phyloP scores from a whole-genome alignment of 2,888 invertebrate species.

The Drosophila maculinotata region DNA sequence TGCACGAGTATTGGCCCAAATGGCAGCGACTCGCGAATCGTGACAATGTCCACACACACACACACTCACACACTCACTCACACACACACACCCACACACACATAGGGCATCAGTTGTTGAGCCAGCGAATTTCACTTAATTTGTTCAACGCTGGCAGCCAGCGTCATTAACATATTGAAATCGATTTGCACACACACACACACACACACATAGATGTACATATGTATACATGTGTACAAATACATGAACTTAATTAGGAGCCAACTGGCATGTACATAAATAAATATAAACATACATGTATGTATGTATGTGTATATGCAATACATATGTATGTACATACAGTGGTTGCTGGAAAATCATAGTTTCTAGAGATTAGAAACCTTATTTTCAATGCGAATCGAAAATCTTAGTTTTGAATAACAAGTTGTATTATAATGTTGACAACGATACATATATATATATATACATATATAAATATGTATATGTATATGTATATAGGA shows the following conservation, averaged over 20 bases:
- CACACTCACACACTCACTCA: constrained; percentile 5
- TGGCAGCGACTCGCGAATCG: constrained; percentile 51
- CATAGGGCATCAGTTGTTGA: constrained; percentile 45
- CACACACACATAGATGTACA: background rate
- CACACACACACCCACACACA: constrained; percentile 1
- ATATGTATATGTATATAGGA: too few species aligned
- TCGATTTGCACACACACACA: constrained; percentile 60
- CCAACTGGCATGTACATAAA: constrained; percentile 28
- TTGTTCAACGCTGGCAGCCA: constrained; percentile 60
- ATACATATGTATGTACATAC: background rate
- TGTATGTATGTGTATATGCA: background rate
- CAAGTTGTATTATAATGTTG: too few species aligned
- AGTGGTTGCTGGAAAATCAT: background rate
- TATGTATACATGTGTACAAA: constrained; percentile 13
- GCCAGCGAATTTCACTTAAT: constrained; percentile 68
- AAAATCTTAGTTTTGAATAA: too few species aligned
- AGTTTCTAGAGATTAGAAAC: too few species aligned
- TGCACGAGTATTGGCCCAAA: constrained; percentile 57
- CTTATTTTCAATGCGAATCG: background rate
- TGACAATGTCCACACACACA: constrained; percentile 56
- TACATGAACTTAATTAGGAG: constrained; percentile 51
- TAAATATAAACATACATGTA: constrained; percentile 12
- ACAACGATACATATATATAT: too few species aligned
- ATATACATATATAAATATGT: too few species aligned
- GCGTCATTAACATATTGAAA: constrained; percentile 76